These are phyloP conservation scores for Anthrax anthrax DNA, from an alignment of 2,888 invertebrate species.

Conservation along the genomic window DNA sequence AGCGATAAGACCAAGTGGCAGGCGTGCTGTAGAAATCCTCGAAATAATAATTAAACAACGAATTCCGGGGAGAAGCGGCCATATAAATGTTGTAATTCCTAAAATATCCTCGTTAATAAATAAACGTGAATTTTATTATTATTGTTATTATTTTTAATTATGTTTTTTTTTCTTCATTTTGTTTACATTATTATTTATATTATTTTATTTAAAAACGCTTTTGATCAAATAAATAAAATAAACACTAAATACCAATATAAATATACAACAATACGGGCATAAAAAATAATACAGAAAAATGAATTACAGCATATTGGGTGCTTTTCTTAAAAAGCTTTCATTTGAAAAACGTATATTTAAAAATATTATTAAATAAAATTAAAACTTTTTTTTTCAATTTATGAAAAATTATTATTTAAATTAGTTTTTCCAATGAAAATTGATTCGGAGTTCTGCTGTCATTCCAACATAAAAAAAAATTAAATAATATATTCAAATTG, in stretches of 20 bases:
- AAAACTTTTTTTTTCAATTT: conserved; percentile 4
- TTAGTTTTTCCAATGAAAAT: conserved; percentile 18
- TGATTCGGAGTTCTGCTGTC: conserved; percentile 27
- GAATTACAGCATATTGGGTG: conserved; percentile 35
- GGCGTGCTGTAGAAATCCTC: conserved; percentile 39
- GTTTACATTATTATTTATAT: neutral
- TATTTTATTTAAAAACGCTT: neutral
- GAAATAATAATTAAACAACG: conserved; percentile 17
- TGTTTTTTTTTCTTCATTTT: neutral
- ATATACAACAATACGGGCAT: too few relatives aligned
- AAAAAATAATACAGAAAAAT: too few relatives aligned
- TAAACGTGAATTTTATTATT: neutral
- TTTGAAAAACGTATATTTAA: neutral
- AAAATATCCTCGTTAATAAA: neutral
- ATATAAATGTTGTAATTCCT: conserved; percentile 16
- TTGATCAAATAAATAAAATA: neutral
- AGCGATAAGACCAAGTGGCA: conserved; percentile 57
- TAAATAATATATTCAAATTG: too few relatives aligned
- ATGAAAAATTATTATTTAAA: neutral
- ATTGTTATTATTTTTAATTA: neutral
- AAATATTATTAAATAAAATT: neutral
- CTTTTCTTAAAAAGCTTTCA: conserved; percentile 30
- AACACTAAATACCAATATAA: conserved; percentile 20
- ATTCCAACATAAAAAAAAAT: too few relatives aligned
- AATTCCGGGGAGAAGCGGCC: conserved; percentile 36